phyloP scores from a whole-genome alignment of 2,797 vertebrate genomes.

The Galago senegalensis region DNA sequence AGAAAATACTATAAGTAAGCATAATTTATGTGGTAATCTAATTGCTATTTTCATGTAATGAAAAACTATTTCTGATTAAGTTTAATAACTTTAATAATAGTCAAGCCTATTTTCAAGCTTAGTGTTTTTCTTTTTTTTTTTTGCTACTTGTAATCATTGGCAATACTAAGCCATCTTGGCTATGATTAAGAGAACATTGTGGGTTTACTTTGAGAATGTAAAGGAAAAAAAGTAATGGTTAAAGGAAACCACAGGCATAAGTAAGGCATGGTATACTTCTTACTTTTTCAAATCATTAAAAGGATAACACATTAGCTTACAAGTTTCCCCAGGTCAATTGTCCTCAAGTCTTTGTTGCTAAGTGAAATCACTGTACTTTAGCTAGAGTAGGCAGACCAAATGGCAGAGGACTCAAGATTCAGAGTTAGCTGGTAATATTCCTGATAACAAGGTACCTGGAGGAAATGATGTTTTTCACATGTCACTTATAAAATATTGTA shows the following conservation, averaged over 20 bases:
- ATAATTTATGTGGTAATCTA: neutral
- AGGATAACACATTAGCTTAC: neutral
- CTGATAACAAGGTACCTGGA: neutral
- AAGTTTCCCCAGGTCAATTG: accelerated
- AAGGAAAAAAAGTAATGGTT: neutral
- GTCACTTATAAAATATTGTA: neutral
- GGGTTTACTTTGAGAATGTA: neutral
- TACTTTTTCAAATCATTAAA: neutral
- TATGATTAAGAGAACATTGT: neutral
- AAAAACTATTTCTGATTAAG: neutral
- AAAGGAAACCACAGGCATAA: neutral
- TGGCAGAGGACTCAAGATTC: neutral
- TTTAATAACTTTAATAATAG: neutral
- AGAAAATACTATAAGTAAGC: neutral
- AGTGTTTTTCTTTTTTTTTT: neutral
- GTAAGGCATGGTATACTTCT: neutral
- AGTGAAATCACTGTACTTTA: neutral
- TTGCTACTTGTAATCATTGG: neutral
- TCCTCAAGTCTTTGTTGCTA: neutral
- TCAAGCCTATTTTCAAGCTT: neutral
- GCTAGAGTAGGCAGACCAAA: neutral
- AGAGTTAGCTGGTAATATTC: neutral
- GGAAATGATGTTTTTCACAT: neutral
- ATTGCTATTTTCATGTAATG: neutral
- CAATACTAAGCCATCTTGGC: neutral